Conservation (phyloP, 2,113 vertebrate genomes). For the Clarias magur region DNA sequence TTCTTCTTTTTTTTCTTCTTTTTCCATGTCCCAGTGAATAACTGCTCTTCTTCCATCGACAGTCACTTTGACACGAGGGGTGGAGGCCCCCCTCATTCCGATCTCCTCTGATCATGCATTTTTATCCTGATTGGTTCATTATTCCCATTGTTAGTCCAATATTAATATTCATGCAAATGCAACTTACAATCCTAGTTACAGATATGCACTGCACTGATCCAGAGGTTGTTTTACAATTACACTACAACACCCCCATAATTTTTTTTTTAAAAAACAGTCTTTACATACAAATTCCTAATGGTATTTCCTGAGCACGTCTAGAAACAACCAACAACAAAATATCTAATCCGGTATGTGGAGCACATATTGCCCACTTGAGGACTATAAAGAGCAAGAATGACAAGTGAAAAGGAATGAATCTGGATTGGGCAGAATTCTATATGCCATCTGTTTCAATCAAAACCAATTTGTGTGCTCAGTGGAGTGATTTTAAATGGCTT, state of each 20-base stretch:
- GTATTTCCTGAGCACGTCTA: not conserved
- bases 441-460: conserved; percentile 39
- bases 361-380: conserved; percentile 15
- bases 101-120: no score
- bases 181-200: no score
- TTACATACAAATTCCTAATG: not conserved
- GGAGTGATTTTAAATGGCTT: conserved; percentile 33
- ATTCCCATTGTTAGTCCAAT: no score
- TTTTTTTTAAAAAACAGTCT: not conserved
- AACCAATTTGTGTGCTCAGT: conserved; percentile 16
- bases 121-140: no score
- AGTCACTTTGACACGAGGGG: no score
- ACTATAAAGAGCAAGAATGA: conserved; percentile 19
- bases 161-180: no score
- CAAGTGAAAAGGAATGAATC: conserved; percentile 25
- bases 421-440: conserved; percentile 31
- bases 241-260: not conserved
- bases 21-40: no score
- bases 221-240: not conserved
- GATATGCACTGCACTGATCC: no score
- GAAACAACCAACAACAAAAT: not conserved
- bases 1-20: no score
- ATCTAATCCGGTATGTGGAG: conserved; percentile 1
- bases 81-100: no score
- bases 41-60: no score